Percentiles rank a stretch among this genome's conserved stretches.
These are phyloP conservation scores for Mormyrus lacerda DNA, from an alignment of 2,113 vertebrate genomes.

Conservation along the genomic window DNA sequence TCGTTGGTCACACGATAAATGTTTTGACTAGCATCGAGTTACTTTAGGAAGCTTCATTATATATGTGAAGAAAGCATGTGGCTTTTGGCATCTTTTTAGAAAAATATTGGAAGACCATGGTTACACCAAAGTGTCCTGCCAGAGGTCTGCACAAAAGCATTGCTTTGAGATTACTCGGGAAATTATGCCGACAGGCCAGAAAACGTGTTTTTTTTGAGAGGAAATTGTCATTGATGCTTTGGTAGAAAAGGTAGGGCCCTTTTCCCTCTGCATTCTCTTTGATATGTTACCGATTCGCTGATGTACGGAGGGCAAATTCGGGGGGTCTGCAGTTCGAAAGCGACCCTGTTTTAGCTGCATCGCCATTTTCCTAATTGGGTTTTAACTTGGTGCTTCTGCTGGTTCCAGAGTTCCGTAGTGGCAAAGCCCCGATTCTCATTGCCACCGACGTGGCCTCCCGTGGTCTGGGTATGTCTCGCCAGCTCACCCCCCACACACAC, in stretches of 20 bases:
- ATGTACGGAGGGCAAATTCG: neutral
- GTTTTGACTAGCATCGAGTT: neutral
- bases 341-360: neutral
- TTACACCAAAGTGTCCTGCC: neutral
- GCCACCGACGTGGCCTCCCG: conserved; percentile 97
- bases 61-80: neutral
- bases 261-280: neutral
- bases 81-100: neutral
- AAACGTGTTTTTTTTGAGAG: neutral
- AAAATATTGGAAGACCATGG: neutral
- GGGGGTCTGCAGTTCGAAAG: neutral
- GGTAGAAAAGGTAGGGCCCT: neutral
- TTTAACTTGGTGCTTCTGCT: conserved; percentile 33
- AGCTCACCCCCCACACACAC: neutral
- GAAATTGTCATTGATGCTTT: neutral
- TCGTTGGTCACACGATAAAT: neutral
- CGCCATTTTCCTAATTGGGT: neutral
- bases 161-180: neutral
- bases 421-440: conserved; percentile 96
- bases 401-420: conserved; percentile 85
- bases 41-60: neutral
- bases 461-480: conserved; percentile 90
- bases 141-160: neutral
- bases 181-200: neutral
- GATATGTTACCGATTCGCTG: neutral